These are phyloP conservation scores for Miichthys miiuy DNA, from an alignment of 2,797 vertebrate genomes.

Conservation along the genomic window DNA sequence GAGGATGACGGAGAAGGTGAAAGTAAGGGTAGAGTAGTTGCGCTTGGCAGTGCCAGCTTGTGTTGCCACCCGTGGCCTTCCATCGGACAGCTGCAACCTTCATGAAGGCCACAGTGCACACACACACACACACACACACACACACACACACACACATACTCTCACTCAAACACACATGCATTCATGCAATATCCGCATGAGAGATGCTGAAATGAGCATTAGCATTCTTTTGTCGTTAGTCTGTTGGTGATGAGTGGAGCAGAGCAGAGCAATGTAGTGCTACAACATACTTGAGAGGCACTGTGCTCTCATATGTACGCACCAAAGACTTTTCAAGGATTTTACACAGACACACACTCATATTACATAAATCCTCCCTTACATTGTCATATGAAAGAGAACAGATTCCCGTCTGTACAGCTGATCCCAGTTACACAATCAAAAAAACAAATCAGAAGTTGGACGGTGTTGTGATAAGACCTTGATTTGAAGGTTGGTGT, in stretches of 20 bases:
- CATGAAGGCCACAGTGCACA: constrained; percentile 43
- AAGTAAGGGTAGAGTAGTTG: constrained; percentile 55
- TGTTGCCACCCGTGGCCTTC: constrained; percentile 60
- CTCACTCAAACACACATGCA: constrained; percentile 11
- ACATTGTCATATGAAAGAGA: constrained; percentile 8
- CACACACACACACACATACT: constrained; percentile 14
- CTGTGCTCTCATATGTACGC: constrained; percentile 29
- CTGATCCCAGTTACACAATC: constrained; percentile 4
- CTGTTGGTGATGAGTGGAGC: constrained; percentile 57
- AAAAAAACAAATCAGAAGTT: not conserved
- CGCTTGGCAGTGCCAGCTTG: constrained; percentile 71
- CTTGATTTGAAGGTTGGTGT: not conserved
- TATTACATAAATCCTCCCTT: constrained; percentile 18
- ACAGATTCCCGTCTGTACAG: constrained; percentile 3
- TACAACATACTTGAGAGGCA: constrained; percentile 40
- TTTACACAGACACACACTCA: constrained; percentile 17
- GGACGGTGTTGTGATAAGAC: not conserved
- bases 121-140: constrained; percentile 13
- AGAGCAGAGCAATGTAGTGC: constrained; percentile 39
- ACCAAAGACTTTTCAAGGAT: constrained; percentile 59
- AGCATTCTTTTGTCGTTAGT: constrained; percentile 63
- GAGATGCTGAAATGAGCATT: constrained; percentile 62
- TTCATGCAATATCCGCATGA: not conserved
- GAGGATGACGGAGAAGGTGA: constrained; percentile 63
- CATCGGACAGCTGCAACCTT: constrained; percentile 75